Evolutionary conservation across 2,113 vertebrate species (phyloP).

Genomic region (Puma concolor): DNA sequence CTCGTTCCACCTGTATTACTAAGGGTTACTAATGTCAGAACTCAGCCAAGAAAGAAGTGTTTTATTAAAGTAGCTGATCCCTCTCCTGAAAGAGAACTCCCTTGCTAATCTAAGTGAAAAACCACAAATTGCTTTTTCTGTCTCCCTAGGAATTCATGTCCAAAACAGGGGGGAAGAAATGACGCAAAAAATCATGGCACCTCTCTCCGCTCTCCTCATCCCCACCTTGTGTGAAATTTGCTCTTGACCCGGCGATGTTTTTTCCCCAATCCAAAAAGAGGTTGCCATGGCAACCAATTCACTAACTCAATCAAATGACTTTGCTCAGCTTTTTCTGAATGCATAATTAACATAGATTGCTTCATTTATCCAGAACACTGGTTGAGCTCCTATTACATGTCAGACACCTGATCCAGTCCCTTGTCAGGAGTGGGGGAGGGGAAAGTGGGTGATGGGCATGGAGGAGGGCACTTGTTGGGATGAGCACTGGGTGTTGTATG

Average conservation of each 20-base stretch:
- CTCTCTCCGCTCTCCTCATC: not conserved
- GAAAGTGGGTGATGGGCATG: too few relatives aligned
- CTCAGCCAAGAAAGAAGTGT: not conserved
- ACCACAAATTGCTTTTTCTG: not conserved
- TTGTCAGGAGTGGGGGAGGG: not conserved
- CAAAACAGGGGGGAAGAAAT: not conserved
- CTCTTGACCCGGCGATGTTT: slow-evolving; percentile 19
- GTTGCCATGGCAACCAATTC: slow-evolving; percentile 56
- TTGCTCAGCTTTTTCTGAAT: slow-evolving; percentile 41
- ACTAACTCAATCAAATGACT: not conserved
- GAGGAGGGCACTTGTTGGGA: too few relatives aligned
- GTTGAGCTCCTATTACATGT: not conserved
- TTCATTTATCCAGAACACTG: slow-evolving; percentile 48
- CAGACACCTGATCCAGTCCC: not conserved
- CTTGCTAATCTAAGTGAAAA: slow-evolving; percentile 23
- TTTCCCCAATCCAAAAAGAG: slow-evolving; percentile 18
- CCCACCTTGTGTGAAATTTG: slow-evolving; percentile 44
- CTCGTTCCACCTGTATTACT: not conserved
- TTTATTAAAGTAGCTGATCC: slow-evolving; percentile 5
- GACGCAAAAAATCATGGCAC: not conserved
- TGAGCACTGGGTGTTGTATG: too few relatives aligned
- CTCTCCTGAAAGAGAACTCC: not conserved
- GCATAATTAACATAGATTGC: not conserved
- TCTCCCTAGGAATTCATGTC: slow-evolving; percentile 17
- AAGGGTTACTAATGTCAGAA: not conserved